Evolutionary conservation across 2,797 vertebrate genomes (phyloP).

Genomic region (Scyliorhinus canicula): DNA sequence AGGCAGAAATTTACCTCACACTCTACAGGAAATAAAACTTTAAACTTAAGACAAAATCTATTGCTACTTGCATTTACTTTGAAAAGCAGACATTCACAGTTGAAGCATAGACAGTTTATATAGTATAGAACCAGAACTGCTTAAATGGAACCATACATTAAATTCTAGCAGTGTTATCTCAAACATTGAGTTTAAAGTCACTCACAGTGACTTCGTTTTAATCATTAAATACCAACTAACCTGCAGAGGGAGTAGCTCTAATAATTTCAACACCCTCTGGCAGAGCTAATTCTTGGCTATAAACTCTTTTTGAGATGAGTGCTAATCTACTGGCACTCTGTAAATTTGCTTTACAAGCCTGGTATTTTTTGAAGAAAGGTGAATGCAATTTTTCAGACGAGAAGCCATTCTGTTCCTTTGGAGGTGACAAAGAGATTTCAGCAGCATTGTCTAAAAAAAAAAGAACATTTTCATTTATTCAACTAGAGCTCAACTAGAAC

Average conservation of each 20-base stretch:
- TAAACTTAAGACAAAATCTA: neutral
- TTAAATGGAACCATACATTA: neutral
- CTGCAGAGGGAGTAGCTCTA: conserved; percentile 87
- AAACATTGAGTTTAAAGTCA: neutral
- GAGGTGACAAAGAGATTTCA: conserved; percentile 46
- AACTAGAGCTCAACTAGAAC: neutral
- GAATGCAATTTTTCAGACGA: conserved; percentile 68
- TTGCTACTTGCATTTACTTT: neutral
- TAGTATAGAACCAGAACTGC: neutral
- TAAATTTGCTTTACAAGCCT: conserved; percentile 77
- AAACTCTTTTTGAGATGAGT: conserved; percentile 74
- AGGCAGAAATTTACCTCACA: neutral
- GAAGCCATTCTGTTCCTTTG: conserved; percentile 51
- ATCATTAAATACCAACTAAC: conserved; percentile 53
- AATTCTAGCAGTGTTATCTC: neutral
- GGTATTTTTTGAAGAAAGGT: conserved; percentile 65
- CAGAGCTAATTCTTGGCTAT: conserved; percentile 78
- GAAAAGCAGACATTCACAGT: neutral
- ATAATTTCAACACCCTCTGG: conserved; percentile 83
- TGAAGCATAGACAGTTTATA: too few species aligned
- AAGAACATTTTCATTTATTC: conserved; percentile 2
- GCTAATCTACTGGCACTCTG: conserved; percentile 83
- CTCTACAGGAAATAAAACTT: neutral
- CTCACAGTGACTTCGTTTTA: neutral
- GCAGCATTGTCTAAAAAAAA: conserved; percentile 54